Conservation (phyloP, 2,797 vertebrate genomes). For the Momotus momota region DNA sequence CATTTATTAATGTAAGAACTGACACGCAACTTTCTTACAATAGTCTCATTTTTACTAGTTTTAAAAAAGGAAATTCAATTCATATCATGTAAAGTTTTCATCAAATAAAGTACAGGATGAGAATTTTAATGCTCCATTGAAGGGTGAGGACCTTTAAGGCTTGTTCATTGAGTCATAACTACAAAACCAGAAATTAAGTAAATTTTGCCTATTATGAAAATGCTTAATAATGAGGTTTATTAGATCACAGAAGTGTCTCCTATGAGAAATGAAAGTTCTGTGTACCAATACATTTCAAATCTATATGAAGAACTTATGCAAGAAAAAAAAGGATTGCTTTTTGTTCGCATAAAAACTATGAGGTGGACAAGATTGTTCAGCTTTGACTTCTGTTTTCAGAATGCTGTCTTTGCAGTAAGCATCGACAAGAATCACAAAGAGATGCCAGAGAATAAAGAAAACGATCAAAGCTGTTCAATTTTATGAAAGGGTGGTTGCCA, state of each 20-base stretch:
- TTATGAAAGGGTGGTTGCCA: neutral
- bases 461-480: neutral
- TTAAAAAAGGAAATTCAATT: neutral
- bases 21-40: neutral
- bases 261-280: neutral
- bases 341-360: neutral
- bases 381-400: constrained; percentile 2
- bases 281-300: neutral
- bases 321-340: neutral
- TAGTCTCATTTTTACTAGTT: neutral
- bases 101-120: neutral
- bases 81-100: neutral
- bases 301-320: neutral
- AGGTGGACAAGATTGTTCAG: neutral
- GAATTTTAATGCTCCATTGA: neutral
- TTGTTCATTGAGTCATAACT: neutral
- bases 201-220: neutral
- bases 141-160: neutral
- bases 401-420: neutral
- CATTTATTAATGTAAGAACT: neutral
- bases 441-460: neutral
- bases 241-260: neutral
- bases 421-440: neutral
- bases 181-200: neutral
- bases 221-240: neutral